Evolutionary conservation across 2,113 vertebrate genomes (phyloP).

Genomic region (Nothoprocta pentlandii): DNA sequence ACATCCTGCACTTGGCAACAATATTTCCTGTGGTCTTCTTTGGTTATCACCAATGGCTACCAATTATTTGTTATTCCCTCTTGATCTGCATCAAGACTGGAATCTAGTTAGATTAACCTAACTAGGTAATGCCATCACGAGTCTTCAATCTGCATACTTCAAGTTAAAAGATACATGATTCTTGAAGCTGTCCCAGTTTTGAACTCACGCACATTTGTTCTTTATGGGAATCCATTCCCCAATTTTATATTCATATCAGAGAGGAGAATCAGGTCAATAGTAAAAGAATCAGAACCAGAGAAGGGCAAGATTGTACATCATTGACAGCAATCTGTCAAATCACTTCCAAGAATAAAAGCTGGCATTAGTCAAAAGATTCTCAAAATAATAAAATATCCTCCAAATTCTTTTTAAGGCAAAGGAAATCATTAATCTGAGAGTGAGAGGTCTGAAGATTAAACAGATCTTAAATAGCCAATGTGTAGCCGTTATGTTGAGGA

Average conservation of each 20-base stretch:
- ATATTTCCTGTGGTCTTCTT: background rate
- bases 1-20: background rate
- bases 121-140: background rate
- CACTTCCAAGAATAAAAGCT: conserved; percentile 50
- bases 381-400: background rate
- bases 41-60: background rate
- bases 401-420: background rate
- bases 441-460: background rate
- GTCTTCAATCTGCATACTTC: background rate
- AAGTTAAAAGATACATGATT: background rate
- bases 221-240: background rate
- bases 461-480: background rate
- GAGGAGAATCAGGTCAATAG: background rate
- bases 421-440: background rate
- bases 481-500: background rate
- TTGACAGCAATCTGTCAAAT: background rate
- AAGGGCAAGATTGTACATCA: background rate
- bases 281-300: background rate
- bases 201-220: background rate
- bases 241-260: background rate
- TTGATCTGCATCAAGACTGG: background rate
- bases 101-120: background rate
- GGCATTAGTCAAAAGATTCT: conserved; percentile 10
- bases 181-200: background rate
- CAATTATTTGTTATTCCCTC: background rate